These are phyloP conservation scores for Achatina immaculata DNA, from an alignment of 1,140 invertebrate genomes.

Conservation along the genomic window DNA sequence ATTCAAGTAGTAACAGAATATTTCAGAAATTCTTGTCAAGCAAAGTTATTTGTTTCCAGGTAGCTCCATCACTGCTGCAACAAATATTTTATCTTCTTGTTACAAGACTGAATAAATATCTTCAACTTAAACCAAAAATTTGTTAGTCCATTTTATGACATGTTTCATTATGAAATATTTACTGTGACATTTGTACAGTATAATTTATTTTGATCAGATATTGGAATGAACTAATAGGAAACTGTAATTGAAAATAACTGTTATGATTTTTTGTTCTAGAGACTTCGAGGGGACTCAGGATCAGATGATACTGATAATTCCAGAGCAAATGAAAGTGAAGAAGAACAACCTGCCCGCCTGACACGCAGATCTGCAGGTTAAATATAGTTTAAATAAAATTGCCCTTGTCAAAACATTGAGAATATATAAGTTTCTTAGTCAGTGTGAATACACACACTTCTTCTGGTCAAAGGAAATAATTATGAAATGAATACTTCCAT, in stretches of 20 bases:
- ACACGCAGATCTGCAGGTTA: conserved; percentile 31
- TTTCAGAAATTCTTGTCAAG: too few species aligned
- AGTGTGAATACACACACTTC: background rate
- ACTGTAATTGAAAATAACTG: background rate
- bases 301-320: conserved; percentile 31
- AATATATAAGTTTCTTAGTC: background rate
- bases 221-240: background rate
- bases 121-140: too few species aligned
- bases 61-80: too few species aligned
- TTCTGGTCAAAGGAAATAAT: background rate
- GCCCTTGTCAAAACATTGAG: background rate
- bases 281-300: conserved; percentile 20
- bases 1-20: too few species aligned
- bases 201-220: background rate
- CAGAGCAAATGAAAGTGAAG: conserved; percentile 28
- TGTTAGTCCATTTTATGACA: too few species aligned
- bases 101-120: too few species aligned
- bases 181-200: too few species aligned
- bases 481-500: background rate
- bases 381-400: background rate
- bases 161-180: too few species aligned
- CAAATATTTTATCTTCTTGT: too few species aligned
- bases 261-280: background rate
- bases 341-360: conserved; percentile 25
- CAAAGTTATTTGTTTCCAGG: too few species aligned